Percentiles rank a stretch among this genome's conserved stretches.
Evolutionary conservation across 2,113 vertebrate genomes (phyloP).

Genomic region (Centrocercus urophasianus): DNA sequence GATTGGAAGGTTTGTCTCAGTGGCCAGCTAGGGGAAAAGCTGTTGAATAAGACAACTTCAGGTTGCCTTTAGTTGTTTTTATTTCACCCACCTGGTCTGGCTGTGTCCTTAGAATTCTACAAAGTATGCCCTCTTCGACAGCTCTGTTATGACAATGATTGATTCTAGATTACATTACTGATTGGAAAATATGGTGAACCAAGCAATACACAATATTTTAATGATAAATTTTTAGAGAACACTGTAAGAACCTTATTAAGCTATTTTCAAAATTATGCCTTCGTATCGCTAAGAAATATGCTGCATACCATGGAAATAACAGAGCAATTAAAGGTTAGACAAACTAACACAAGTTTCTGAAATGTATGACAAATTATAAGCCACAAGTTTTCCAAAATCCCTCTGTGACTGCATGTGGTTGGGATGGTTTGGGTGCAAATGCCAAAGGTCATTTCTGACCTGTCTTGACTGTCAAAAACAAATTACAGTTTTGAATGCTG

Average conservation of each 20-base stretch:
- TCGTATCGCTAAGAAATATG: background rate
- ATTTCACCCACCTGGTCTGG: background rate
- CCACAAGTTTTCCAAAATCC: background rate
- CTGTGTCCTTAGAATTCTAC: background rate
- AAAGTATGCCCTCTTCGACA: background rate
- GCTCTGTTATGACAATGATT: background rate
- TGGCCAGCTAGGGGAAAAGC: background rate
- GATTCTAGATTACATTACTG: background rate
- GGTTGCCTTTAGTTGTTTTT: background rate
- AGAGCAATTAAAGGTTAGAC: background rate
- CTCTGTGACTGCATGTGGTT: background rate
- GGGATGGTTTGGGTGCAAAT: background rate
- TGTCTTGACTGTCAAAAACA: conserved; percentile 21
- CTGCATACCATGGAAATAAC: background rate
- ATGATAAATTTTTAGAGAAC: background rate
- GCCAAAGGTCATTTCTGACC: conserved; percentile 15
- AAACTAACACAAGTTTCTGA: background rate
- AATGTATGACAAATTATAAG: background rate
- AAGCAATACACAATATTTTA: background rate
- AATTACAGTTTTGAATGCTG: conserved; percentile 2
- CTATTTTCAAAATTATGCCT: background rate
- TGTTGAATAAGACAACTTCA: background rate
- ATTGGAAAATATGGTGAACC: background rate
- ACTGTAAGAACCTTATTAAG: background rate
- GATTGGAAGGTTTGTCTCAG: background rate